These are phyloP conservation scores for Parthenolecanium corni DNA, from an alignment of 2,888 invertebrate species.

Conservation along the genomic window DNA sequence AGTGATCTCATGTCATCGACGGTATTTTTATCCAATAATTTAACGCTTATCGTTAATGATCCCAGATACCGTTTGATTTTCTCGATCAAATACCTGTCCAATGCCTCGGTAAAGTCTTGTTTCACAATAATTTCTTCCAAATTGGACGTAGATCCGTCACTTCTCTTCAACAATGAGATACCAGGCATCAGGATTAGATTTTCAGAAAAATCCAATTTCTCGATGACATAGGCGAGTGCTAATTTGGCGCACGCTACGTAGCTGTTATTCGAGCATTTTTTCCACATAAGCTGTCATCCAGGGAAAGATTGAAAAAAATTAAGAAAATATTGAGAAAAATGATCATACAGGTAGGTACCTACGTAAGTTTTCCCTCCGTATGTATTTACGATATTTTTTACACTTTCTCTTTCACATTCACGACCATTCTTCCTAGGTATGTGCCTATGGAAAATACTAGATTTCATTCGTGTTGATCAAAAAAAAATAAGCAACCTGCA, in stretches of 20 bases:
- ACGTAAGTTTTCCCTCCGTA: background rate
- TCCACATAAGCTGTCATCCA: conserved; percentile 34
- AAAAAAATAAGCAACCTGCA: background rate
- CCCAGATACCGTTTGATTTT: conserved; percentile 31
- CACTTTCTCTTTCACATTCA: background rate
- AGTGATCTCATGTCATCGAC: conserved; percentile 29
- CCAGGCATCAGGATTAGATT: conserved; percentile 56
- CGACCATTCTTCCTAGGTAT: too few relatives aligned
- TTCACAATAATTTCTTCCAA: background rate
- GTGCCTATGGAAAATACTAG: too few relatives aligned
- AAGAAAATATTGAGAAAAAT: background rate
- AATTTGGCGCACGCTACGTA: conserved; percentile 67
- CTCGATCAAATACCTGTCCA: conserved; percentile 29
- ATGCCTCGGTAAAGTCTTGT: conserved; percentile 25
- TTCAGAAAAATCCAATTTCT: conserved; percentile 51
- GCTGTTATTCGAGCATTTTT: conserved; percentile 48
- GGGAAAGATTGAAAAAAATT: background rate
- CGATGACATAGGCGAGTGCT: conserved; percentile 63
- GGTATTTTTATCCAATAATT: conserved; percentile 31
- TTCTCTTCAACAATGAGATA: conserved; percentile 46
- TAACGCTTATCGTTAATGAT: conserved; percentile 32
- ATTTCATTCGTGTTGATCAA: background rate
- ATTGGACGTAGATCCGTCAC: background rate
- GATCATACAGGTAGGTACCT: background rate
- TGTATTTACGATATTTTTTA: background rate